Conservation (phyloP, 2,888 invertebrate genomes). For the Apocheima hispidaria region DNA sequence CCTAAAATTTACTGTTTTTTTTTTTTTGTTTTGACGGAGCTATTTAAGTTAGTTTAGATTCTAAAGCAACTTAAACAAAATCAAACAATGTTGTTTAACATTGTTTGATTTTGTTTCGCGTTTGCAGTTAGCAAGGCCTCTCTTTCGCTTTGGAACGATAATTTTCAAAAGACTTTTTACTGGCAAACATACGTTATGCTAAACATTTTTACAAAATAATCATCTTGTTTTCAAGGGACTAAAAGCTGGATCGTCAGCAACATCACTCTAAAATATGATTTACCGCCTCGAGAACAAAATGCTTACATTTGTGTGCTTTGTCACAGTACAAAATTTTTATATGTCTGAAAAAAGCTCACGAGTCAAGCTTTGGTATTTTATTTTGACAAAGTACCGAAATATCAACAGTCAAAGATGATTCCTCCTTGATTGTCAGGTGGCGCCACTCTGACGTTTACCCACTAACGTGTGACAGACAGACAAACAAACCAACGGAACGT, state of each 20-base stretch:
- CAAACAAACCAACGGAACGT: conserved; percentile 56
- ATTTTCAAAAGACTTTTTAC: neutral
- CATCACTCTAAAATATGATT: conserved; percentile 18
- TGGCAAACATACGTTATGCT: neutral
- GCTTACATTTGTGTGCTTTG: neutral
- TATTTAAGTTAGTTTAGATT: too few relatives aligned
- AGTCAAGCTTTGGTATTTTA: neutral
- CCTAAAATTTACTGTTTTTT: too few relatives aligned
- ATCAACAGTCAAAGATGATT: conserved; percentile 11
- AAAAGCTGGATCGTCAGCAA: conserved; percentile 19
- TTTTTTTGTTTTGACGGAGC: too few relatives aligned
- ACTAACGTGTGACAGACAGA: conserved; percentile 49
- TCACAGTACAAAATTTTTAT: neutral
- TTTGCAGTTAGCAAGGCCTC: too few relatives aligned
- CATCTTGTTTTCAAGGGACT: conserved; percentile 13
- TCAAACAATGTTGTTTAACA: too few relatives aligned
- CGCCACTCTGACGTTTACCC: conserved; percentile 45
- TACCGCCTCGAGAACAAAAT: neutral
- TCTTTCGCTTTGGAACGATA: too few relatives aligned
- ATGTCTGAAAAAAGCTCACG: neutral
- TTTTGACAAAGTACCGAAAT: conserved; percentile 11
- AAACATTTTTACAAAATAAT: neutral
- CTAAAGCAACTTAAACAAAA: too few relatives aligned
- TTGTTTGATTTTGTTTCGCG: too few relatives aligned
- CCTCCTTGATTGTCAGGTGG: conserved; percentile 49